phyloP scores from a whole-genome alignment of 2,888 invertebrate genomes.

The Noctua pronuba region DNA sequence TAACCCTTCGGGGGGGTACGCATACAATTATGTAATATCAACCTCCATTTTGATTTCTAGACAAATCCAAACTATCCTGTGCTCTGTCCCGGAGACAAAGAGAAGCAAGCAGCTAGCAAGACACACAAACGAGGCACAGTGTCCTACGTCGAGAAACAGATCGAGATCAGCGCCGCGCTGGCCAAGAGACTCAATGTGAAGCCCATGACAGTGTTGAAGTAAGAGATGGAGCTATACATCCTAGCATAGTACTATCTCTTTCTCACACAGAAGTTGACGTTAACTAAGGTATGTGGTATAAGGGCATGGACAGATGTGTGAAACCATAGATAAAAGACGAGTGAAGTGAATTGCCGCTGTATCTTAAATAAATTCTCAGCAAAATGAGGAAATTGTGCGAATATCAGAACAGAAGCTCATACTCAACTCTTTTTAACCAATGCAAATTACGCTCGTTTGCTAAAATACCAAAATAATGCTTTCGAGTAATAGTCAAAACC shows the following conservation, averaged over 20 bases:
- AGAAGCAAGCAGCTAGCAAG: constrained; percentile 91
- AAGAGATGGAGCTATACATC: not conserved
- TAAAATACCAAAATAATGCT: not conserved
- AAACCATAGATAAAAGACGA: not conserved
- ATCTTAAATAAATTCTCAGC: not conserved
- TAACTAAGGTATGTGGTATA: not conserved
- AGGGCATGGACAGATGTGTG: not conserved
- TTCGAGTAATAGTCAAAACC: not conserved
- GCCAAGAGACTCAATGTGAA: constrained; percentile 90
- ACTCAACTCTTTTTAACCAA: not conserved
- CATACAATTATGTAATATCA: not conserved
- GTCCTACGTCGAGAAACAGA: constrained; percentile 94
- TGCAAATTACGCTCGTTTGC: not conserved
- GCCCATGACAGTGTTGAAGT: constrained; percentile 77
- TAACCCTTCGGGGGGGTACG: not conserved
- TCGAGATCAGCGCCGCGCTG: constrained; percentile 91
- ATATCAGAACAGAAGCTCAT: not conserved
- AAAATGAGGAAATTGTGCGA: not conserved
- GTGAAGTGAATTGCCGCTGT: not conserved
- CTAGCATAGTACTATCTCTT: not conserved
- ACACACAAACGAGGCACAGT: constrained; percentile 94
- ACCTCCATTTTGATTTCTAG: constrained; percentile 2
- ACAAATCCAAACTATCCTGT: not conserved
- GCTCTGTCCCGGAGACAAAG: constrained; percentile 94
- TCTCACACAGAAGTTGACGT: not conserved